A percentile compares a stretch with the other conserved stretches of the same genome.
Conservation (phyloP, 2,797 vertebrate species). For the Crenuchus spilurus region DNA sequence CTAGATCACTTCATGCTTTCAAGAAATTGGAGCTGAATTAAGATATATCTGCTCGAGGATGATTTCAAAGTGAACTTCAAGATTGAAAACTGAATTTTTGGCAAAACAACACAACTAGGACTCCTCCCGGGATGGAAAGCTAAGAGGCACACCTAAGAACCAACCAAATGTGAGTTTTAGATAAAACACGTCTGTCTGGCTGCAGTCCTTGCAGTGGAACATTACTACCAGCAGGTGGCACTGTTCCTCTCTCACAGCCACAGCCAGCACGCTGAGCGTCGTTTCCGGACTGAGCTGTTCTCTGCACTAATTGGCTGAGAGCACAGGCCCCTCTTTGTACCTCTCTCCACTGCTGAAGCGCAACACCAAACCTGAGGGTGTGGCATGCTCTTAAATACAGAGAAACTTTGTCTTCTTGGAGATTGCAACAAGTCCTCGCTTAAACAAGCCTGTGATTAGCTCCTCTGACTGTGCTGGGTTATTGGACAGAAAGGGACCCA, state of each 20-base stretch:
- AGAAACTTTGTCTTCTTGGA: constrained; percentile 23
- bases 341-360: constrained; percentile 21
- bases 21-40: too few relatives aligned
- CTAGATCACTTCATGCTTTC: too few relatives aligned
- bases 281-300: constrained; percentile 16
- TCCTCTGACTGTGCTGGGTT: background rate
- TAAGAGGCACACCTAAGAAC: background rate
- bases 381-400: constrained; percentile 27
- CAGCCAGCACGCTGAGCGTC: constrained; percentile 15
- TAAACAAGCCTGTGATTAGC: background rate
- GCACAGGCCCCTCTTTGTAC: constrained; percentile 46
- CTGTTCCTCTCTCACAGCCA: constrained; percentile 15
- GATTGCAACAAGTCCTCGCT: background rate
- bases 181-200: background rate
- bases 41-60: too few relatives aligned
- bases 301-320: constrained; percentile 44
- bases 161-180: constrained; percentile 4
- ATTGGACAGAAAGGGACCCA: background rate
- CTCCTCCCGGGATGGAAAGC: background rate
- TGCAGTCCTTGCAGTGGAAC: constrained; percentile 32
- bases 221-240: constrained; percentile 59
- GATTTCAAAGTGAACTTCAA: too few relatives aligned
- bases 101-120: too few relatives aligned
- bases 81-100: too few relatives aligned
- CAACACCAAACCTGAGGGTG: constrained; percentile 37